Evolutionary conservation across 2,888 invertebrate species (phyloP).

Genomic region (Dolomedes plantarius): DNA sequence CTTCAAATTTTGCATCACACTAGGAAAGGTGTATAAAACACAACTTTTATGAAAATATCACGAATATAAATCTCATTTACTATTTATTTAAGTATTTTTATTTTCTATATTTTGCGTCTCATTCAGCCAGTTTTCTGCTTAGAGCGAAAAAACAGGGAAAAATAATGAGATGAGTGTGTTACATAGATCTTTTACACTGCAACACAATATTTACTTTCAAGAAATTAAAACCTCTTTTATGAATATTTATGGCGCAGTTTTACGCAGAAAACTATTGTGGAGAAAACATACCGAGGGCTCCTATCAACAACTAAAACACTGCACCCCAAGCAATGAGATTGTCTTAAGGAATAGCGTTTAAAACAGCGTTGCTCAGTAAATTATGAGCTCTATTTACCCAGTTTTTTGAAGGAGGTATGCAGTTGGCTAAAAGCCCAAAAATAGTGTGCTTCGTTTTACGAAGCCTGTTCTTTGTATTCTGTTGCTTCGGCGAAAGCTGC

Average conservation of each 20-base stretch:
- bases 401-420: not conserved
- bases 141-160: not conserved
- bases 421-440: constrained; percentile 20
- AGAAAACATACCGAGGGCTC: not conserved
- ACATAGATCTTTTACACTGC: constrained; percentile 8
- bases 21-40: too few relatives aligned
- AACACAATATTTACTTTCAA: constrained; percentile 26
- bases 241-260: constrained; percentile 13
- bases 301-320: constrained; percentile 11
- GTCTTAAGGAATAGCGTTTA: constrained; percentile 10
- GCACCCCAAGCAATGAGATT: not conserved
- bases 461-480: not conserved
- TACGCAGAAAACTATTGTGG: constrained; percentile 14
- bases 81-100: not conserved
- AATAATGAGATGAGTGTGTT: not conserved
- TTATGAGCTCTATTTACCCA: constrained; percentile 5
- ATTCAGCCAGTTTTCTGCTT: not conserved
- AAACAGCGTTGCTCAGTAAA: constrained; percentile 1
- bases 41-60: too few relatives aligned
- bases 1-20: too few relatives aligned
- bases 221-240: constrained; percentile 29
- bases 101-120: not conserved
- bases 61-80: too few relatives aligned
- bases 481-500: not conserved
- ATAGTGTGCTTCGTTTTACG: not conserved